These are phyloP conservation scores for Bombus superbus DNA, from an alignment of 1,140 invertebrate genomes.

Conservation along the genomic window DNA sequence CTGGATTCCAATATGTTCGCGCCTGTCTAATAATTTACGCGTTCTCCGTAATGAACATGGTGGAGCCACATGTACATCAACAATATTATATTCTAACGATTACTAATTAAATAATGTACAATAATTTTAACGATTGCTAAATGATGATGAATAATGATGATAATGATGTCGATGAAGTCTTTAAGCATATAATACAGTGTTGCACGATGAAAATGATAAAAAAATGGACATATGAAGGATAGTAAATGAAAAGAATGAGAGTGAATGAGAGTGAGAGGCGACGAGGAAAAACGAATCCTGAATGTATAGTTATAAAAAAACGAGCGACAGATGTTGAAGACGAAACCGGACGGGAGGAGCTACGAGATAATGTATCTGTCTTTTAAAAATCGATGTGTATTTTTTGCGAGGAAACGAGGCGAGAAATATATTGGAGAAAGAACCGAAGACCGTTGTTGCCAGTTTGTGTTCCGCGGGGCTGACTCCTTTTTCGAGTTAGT, in stretches of 20 bases:
- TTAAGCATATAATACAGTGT: slow-evolving; percentile 70
- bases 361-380: slow-evolving; percentile 30
- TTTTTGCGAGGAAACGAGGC: slow-evolving; percentile 8
- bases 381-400: slow-evolving; percentile 36
- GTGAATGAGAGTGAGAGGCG: slow-evolving; percentile 6
- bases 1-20: slow-evolving; percentile 21
- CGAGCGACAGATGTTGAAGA: neutral
- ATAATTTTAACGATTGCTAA: slow-evolving; percentile 77
- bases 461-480: slow-evolving; percentile 32
- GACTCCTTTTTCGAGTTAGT: slow-evolving; percentile 5
- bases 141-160: slow-evolving; percentile 43
- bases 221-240: neutral
- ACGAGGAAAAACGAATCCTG: slow-evolving; percentile 21
- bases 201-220: slow-evolving; percentile 45
- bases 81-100: slow-evolving; percentile 78
- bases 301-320: neutral
- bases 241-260: neutral
- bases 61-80: slow-evolving; percentile 70
- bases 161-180: slow-evolving; percentile 55
- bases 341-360: neutral
- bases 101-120: slow-evolving; percentile 78
- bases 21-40: slow-evolving; percentile 43
- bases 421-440: slow-evolving; percentile 15
- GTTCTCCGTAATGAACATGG: slow-evolving; percentile 42
- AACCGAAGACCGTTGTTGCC: slow-evolving; percentile 38